Evolutionary conservation across 2,113 vertebrate species (phyloP).

Genomic region (Ammodytes marinus): DNA sequence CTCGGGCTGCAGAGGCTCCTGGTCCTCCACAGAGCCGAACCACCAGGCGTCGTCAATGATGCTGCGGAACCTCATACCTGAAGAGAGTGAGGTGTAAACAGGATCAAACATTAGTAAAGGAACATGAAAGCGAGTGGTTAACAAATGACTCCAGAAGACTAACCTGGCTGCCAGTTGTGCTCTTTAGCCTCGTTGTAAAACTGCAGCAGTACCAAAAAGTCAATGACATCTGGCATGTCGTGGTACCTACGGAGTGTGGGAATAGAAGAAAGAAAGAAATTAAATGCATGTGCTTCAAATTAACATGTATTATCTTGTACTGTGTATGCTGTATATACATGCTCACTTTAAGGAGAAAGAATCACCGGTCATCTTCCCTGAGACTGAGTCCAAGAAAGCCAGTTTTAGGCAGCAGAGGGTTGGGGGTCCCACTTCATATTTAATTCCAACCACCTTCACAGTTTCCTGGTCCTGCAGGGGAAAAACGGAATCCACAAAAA

Average conservation of each 20-base stretch:
- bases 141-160: constrained; percentile 30
- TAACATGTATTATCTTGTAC: not conserved
- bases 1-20: constrained; percentile 95
- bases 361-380: constrained; percentile 98
- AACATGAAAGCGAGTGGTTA: not conserved
- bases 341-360: constrained; percentile 98
- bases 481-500: constrained; percentile 18
- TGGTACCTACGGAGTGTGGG: constrained; percentile 88
- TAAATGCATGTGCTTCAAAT: not conserved
- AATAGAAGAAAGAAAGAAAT: constrained; percentile 2
- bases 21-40: constrained; percentile 96
- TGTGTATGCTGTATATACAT: not conserved
- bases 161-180: constrained; percentile 97
- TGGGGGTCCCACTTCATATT: constrained; percentile 97
- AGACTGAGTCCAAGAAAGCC: constrained; percentile 95
- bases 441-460: constrained; percentile 97
- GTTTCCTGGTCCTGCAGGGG: constrained; percentile 94
- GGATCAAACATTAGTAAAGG: not conserved
- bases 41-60: constrained; percentile 99
- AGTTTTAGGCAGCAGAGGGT: constrained; percentile 98
- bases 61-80: constrained; percentile 95
- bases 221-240: constrained; percentile 99
- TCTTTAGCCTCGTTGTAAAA: constrained; percentile 99
- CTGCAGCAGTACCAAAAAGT: constrained; percentile 97
- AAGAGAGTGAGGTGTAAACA: not conserved